phyloP scores from a whole-genome alignment of 1,140 invertebrate species.

The Drosophila suzukii region DNA sequence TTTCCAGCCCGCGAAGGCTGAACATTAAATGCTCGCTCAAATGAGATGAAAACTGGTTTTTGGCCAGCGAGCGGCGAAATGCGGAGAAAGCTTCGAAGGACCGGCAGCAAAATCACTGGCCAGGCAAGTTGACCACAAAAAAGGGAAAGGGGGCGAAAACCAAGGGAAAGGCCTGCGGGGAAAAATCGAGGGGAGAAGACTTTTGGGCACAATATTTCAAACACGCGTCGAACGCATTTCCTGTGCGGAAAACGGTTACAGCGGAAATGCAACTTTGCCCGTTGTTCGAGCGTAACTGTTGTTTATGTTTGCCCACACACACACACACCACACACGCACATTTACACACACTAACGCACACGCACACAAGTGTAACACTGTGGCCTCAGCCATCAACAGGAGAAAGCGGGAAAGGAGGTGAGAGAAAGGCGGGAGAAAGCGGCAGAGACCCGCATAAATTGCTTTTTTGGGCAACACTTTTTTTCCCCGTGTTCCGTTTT shows the following conservation, averaged over 20 bases:
- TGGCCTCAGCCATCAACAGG: slow-evolving; percentile 45
- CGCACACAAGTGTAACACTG: slow-evolving; percentile 29
- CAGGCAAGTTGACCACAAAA: slow-evolving; percentile 27
- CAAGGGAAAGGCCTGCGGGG: background rate
- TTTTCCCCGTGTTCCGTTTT: slow-evolving; percentile 32
- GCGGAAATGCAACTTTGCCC: slow-evolving; percentile 65
- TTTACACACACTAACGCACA: slow-evolving; percentile 1
- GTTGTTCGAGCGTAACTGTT: slow-evolving; percentile 65
- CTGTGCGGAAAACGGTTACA: slow-evolving; percentile 64
- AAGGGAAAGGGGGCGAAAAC: background rate
- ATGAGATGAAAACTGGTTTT: slow-evolving; percentile 42
- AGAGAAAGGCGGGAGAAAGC: background rate
- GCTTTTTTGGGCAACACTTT: slow-evolving; percentile 19
- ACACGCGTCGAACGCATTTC: slow-evolving; percentile 68
- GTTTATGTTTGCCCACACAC: slow-evolving; percentile 58
- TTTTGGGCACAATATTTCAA: slow-evolving; percentile 58
- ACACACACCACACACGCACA: slow-evolving; percentile 11
- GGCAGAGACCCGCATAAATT: slow-evolving; percentile 50
- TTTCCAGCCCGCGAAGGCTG: slow-evolving; percentile 13
- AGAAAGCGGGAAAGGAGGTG: slow-evolving; percentile 3
- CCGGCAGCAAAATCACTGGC: slow-evolving; percentile 27
- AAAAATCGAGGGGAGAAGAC: slow-evolving; percentile 4
- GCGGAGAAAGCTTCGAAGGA: slow-evolving; percentile 2
- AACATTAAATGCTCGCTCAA: slow-evolving; percentile 52
- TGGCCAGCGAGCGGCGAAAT: background rate